Evolutionary conservation across 1,140 invertebrate genomes (phyloP).

Genomic region (Cydia amplana): DNA sequence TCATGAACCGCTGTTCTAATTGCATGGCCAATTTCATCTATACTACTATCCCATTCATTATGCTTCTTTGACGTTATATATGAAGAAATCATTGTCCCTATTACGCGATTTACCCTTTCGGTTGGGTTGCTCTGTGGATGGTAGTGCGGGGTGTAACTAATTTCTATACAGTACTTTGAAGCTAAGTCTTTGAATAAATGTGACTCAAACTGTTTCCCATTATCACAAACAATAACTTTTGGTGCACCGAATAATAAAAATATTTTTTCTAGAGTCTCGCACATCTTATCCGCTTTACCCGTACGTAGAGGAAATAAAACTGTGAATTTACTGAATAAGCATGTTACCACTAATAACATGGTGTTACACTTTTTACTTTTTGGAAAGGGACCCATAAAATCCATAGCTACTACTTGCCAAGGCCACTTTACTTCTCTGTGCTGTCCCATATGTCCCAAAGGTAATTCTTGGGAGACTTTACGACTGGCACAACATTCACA

Average conservation of each 20-base stretch:
- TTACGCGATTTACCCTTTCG: constrained; percentile 30
- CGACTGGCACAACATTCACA: too few species aligned
- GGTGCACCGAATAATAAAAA: constrained; percentile 40
- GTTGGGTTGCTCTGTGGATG: constrained; percentile 4
- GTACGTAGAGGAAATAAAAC: too few species aligned
- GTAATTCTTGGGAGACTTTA: too few species aligned
- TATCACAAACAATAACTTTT: constrained; percentile 38
- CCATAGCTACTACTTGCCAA: too few species aligned
- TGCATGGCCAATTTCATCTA: constrained; percentile 13
- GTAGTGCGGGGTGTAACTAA: not conserved
- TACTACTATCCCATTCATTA: constrained; percentile 18
- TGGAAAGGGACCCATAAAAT: too few species aligned
- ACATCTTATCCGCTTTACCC: too few species aligned
- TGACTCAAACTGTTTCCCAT: constrained; percentile 45
- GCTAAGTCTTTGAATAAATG: constrained; percentile 40
- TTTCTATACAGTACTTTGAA: not conserved
- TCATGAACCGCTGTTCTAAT: constrained; percentile 32
- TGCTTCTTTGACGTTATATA: constrained; percentile 20
- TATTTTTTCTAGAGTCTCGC: constrained; percentile 15
- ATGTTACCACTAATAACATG: too few species aligned
- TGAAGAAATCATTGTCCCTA: constrained; percentile 17
- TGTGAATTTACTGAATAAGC: too few species aligned
- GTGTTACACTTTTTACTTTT: too few species aligned
- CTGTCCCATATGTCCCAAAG: too few species aligned
- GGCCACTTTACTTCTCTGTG: too few species aligned